Evolutionary conservation across 2,888 invertebrate genomes (phyloP).

Genomic region (Achlya flavicornis): DNA sequence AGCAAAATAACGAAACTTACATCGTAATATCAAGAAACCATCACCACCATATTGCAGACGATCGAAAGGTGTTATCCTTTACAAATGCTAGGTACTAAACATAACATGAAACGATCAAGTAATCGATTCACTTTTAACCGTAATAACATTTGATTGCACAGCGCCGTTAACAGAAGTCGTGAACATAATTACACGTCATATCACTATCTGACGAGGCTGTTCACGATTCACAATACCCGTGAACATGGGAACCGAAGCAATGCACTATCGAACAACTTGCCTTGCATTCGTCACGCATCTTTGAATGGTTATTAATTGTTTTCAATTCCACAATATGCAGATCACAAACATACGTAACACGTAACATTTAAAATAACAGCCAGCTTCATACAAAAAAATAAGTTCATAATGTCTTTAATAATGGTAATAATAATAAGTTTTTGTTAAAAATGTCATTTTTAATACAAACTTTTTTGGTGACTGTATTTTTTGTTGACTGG

Average conservation of each 20-base stretch:
- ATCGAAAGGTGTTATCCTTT: constrained; percentile 37
- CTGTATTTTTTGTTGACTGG: too few relatives aligned
- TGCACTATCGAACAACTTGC: constrained; percentile 26
- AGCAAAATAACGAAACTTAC: too few relatives aligned
- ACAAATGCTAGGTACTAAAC: constrained; percentile 38
- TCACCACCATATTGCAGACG: background rate
- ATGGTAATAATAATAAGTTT: too few relatives aligned
- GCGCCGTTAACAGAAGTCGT: constrained; percentile 34
- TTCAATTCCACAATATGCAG: constrained; percentile 12
- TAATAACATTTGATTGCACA: constrained; percentile 40
- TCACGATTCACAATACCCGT: constrained; percentile 42
- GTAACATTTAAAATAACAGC: too few relatives aligned
- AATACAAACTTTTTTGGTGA: too few relatives aligned
- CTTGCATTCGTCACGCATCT: constrained; percentile 35
- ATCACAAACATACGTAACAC: too few relatives aligned
- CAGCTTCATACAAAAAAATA: too few relatives aligned
- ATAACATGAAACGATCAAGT: constrained; percentile 5
- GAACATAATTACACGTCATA: constrained; percentile 47
- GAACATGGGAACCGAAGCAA: constrained; percentile 36
- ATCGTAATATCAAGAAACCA: too few relatives aligned
- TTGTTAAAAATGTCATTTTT: too few relatives aligned
- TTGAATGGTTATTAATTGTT: background rate
- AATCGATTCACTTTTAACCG: constrained; percentile 21
- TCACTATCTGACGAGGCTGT: constrained; percentile 47
- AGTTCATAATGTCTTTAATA: too few relatives aligned